These are phyloP conservation scores for Oenanthe melanoleuca DNA, from an alignment of 2,113 vertebrate genomes.

Conservation along the genomic window DNA sequence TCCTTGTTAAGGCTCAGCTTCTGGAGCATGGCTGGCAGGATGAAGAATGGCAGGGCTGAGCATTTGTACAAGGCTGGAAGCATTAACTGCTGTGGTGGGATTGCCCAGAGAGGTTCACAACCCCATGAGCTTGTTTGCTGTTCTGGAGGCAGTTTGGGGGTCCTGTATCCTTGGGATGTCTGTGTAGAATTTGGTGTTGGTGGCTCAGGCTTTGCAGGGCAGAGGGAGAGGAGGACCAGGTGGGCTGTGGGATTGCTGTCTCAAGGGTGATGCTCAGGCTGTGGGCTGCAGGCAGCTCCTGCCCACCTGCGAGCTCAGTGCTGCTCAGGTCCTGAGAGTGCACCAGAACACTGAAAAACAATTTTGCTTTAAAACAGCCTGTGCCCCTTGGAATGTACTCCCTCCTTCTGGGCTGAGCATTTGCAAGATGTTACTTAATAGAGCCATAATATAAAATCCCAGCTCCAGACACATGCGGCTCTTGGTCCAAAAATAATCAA, in stretches of 20 bases:
- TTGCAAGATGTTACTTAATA: constrained; percentile 52
- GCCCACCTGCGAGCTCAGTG: background rate
- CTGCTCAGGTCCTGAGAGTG: background rate
- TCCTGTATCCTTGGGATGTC: background rate
- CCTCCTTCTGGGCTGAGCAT: background rate
- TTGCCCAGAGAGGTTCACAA: background rate
- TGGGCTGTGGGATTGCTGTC: background rate
- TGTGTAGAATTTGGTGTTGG: background rate
- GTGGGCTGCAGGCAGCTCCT: background rate
- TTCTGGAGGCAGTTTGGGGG: background rate
- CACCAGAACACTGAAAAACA: background rate
- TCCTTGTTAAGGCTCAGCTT: background rate
- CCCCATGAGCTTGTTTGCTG: rapidly evolving
- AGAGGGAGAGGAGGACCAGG: background rate
- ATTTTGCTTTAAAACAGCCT: background rate
- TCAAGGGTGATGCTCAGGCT: rapidly evolving
- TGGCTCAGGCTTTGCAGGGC: background rate
- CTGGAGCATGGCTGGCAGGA: background rate
- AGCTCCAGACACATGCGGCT: background rate
- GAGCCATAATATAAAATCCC: constrained; percentile 42
- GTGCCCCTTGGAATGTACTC: background rate
- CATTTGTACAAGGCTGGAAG: background rate
- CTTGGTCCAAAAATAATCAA: constrained; percentile 53
- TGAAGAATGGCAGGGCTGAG: background rate
- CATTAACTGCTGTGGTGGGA: rapidly evolving